Evolutionary conservation across 2,888 invertebrate genomes (phyloP).

Genomic region (Busseola fusca): DNA sequence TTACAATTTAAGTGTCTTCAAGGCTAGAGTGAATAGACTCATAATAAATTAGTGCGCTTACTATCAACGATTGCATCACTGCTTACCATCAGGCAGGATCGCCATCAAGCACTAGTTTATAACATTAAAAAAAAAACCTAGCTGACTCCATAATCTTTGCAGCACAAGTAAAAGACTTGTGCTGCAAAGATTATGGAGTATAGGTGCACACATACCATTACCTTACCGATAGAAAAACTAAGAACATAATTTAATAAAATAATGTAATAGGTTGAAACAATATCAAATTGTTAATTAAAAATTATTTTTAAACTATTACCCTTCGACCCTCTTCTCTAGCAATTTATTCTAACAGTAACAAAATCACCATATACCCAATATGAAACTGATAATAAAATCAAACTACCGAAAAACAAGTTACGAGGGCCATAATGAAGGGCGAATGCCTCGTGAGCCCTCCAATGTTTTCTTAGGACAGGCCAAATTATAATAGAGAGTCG

Average conservation of each 20-base stretch:
- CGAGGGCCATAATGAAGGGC: slow-evolving; percentile 48
- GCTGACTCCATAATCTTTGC: background rate
- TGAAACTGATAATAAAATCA: slow-evolving; percentile 57
- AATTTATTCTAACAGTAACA: slow-evolving; percentile 22
- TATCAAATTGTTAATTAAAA: slow-evolving; percentile 3
- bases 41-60: too few species aligned
- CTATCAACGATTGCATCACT: too few species aligned
- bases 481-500: slow-evolving; percentile 45
- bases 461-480: slow-evolving; percentile 55
- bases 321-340: background rate
- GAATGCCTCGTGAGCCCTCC: slow-evolving; percentile 26
- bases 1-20: too few species aligned
- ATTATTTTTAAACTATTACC: background rate
- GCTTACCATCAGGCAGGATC: too few species aligned
- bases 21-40: too few species aligned
- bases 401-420: slow-evolving; percentile 54
- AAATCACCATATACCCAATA: slow-evolving; percentile 37
- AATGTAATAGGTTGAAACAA: background rate
- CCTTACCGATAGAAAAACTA: background rate
- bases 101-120: too few species aligned
- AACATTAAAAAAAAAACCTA: too few species aligned
- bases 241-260: background rate
- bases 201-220: too few species aligned
- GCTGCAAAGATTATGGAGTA: too few species aligned
- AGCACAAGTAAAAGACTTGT: too few species aligned